phyloP scores from a whole-genome alignment of 2,113 vertebrate genomes.

The Platysteira castanea region DNA sequence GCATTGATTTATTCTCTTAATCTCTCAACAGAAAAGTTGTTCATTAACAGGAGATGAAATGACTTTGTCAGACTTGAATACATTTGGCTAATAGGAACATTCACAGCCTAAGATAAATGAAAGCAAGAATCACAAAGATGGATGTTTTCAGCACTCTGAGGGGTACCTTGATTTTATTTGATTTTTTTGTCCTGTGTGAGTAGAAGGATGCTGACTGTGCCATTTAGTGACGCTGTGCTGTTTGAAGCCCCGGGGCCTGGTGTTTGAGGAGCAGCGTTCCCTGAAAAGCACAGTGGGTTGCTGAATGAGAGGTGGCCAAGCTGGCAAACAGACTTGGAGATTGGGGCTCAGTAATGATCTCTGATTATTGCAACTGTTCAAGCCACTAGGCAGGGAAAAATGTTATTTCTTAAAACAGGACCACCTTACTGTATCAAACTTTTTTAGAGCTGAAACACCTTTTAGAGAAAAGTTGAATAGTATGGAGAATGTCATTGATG shows the following conservation, averaged over 20 bases:
- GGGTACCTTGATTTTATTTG: not conserved
- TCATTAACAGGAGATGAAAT: constrained; percentile 1
- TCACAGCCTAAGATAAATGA: not conserved
- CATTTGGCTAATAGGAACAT: not conserved
- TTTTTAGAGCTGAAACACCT: not conserved
- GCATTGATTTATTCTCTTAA: not conserved
- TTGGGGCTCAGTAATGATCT: not conserved
- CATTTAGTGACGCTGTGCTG: not conserved
- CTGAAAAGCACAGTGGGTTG: not conserved
- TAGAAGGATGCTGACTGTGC: not conserved
- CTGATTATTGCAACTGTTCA: constrained; percentile 3
- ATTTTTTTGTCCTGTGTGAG: not conserved
- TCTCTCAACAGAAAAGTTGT: not conserved
- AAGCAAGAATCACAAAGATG: not conserved
- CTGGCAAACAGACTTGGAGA: not conserved
- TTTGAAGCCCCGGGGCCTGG: not conserved
- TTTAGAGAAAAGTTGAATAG: not conserved
- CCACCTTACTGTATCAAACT: not conserved
- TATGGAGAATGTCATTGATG: not conserved
- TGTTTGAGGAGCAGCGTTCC: not conserved
- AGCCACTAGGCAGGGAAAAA: not conserved
- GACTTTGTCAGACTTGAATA: not conserved
- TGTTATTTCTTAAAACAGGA: not conserved
- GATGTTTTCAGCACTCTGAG: not conserved
- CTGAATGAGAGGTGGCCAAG: not conserved